Evolutionary conservation across 2,888 invertebrate species (phyloP).

Genomic region (Cryptocephalus moraei): DNA sequence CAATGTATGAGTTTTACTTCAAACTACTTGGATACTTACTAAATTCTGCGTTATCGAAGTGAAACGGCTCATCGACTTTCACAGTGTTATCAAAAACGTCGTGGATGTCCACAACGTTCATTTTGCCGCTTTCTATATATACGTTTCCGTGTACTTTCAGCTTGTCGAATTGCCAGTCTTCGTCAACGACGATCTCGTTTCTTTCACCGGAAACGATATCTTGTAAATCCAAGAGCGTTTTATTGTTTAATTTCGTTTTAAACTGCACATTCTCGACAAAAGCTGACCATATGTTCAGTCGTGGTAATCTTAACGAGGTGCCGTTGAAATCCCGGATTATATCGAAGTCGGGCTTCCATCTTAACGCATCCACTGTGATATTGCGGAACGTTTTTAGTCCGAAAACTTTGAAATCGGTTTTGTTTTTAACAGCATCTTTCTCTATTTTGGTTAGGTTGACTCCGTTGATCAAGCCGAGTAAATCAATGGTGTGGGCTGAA

Average conservation of each 20-base stretch:
- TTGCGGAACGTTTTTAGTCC: background rate
- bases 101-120: conserved; percentile 32
- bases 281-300: background rate
- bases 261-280: background rate
- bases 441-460: background rate
- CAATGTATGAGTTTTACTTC: background rate
- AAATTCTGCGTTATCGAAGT: conserved; percentile 36
- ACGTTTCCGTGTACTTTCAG: conserved; percentile 26
- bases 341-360: too few relatives aligned
- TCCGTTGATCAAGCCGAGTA: background rate
- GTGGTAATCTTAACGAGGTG: too few relatives aligned
- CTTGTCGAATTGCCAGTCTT: background rate
- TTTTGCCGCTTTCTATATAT: conserved; percentile 26
- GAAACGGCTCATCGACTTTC: conserved; percentile 30
- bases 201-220: background rate
- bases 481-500: background rate
- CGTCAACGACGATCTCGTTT: background rate
- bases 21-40: conserved; percentile 20
- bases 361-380: background rate
- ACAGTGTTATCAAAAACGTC: conserved; percentile 30
- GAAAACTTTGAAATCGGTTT: background rate
- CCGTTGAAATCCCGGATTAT: too few relatives aligned
- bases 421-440: background rate
- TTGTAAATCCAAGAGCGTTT: background rate
- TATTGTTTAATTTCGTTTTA: background rate